A percentile compares a stretch with the other conserved stretches of the same genome.
Conservation (phyloP, 2,797 vertebrate genomes). For the Neoniphon sammara region DNA sequence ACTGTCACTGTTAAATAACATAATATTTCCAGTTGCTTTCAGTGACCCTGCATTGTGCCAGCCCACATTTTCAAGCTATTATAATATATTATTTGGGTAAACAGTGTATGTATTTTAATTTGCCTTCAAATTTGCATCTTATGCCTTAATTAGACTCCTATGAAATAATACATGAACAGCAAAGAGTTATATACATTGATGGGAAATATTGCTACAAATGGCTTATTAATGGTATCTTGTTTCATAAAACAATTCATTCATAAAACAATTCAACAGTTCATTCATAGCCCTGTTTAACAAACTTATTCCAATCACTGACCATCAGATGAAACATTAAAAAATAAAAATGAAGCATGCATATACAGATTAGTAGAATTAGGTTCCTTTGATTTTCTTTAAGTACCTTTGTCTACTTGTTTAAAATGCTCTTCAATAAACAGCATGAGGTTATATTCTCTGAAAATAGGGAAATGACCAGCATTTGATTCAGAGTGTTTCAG, state of each 20-base stretch:
- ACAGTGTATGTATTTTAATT: no score
- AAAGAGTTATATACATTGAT: slow-evolving; percentile 13
- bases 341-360: neutral
- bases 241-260: neutral
- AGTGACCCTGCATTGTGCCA: no score
- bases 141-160: no score
- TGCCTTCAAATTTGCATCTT: no score
- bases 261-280: neutral
- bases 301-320: neutral
- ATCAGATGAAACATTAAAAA: slow-evolving; percentile 31
- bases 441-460: slow-evolving; percentile 37
- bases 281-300: neutral
- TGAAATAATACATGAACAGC: no score
- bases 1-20: no score
- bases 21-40: no score
- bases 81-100: no score
- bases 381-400: slow-evolving; percentile 1
- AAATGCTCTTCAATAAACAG: slow-evolving; percentile 48
- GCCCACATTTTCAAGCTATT: no score
- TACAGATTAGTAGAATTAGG: neutral
- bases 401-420: slow-evolving; percentile 23
- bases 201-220: slow-evolving; percentile 15
- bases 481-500: slow-evolving; percentile 69
- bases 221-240: neutral
- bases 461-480: slow-evolving; percentile 75